Conservation (phyloP, 2,888 invertebrate genomes). For the Lingula anatina region DNA sequence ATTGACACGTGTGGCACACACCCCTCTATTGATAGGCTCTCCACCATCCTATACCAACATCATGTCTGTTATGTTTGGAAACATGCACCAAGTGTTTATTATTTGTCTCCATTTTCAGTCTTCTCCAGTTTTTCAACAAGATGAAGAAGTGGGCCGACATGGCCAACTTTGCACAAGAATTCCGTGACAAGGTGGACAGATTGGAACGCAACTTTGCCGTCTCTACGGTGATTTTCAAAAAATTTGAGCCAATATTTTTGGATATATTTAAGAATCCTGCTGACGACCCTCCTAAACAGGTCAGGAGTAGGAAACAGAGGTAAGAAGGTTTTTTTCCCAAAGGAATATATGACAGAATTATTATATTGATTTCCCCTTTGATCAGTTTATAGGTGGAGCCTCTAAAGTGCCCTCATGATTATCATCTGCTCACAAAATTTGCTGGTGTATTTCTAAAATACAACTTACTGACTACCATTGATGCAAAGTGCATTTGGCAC, state of each 20-base stretch:
- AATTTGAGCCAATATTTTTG: constrained; percentile 81
- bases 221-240: constrained; percentile 87
- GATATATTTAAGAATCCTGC: constrained; percentile 75
- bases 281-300: constrained; percentile 57
- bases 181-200: constrained; percentile 74
- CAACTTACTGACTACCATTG: too few species aligned
- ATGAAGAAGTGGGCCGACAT: constrained; percentile 94
- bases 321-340: constrained; percentile 29
- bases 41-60: too few species aligned
- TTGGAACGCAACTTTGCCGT: constrained; percentile 89
- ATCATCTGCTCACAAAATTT: too few species aligned
- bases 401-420: too few species aligned
- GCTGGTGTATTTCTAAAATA: too few species aligned
- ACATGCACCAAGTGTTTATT: too few species aligned
- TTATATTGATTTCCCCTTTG: not conserved
- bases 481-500: too few species aligned
- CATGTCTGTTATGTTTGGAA: too few species aligned
- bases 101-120: constrained; percentile 62
- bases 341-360: not conserved
- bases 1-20: too few species aligned
- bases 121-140: constrained; percentile 90
- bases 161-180: constrained; percentile 79
- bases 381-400: not conserved
- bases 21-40: too few species aligned
- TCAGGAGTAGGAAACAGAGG: constrained; percentile 63